Base-by-base conservation (phyloP, 2,113 vertebrate genomes). In the Scomber japonicus region DNA sequence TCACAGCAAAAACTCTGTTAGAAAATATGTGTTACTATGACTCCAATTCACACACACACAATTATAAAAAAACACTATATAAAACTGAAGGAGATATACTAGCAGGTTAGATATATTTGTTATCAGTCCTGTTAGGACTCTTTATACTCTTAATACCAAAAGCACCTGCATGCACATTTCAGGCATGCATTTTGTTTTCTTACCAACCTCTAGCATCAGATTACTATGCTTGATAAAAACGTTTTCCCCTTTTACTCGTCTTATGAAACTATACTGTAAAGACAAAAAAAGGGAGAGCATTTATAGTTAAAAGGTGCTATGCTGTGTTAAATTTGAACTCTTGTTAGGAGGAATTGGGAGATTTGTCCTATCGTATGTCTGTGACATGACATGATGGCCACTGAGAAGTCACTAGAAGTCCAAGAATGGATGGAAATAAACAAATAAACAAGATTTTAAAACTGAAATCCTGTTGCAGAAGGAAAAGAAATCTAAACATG, bases 131-230 rank as follows among this genome's bases (percentile, higher is more conserved):
- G 66, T 82, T 67, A 80, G 56, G 54, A 71, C 57, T 82, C 57
- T 21, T 86, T 59, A 78, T 51, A 71, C 57, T 82, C 57, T 21
- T 86, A 55, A 78, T 51, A 78, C 51, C 80, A 90, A 68, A 80
- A 87, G 44, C 87, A 72, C 86, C 89, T 83, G 91, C 96, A 97
- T 96, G 96, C 96, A 95, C 82, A 92, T 77, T 71, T 83, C 66
- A 74, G 44, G 75, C 85, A 85, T 85, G 85, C 88, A 83, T 68
- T 53, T 0, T 10, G 15, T 77, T 78, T 78, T 82, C 84, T 91
- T 96, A 98, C 97, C 95, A 97, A 98, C 97, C 98, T 98, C 97
- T 96, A 98, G 97, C 97, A 98, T 98, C 95, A 97, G 96, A 96
- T 98, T 97, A 97, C 97, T 97, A 96, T 98, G 98, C 96, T 95